phyloP scores from a whole-genome alignment of 1,140 invertebrate species.

The Aphelinus certus region DNA sequence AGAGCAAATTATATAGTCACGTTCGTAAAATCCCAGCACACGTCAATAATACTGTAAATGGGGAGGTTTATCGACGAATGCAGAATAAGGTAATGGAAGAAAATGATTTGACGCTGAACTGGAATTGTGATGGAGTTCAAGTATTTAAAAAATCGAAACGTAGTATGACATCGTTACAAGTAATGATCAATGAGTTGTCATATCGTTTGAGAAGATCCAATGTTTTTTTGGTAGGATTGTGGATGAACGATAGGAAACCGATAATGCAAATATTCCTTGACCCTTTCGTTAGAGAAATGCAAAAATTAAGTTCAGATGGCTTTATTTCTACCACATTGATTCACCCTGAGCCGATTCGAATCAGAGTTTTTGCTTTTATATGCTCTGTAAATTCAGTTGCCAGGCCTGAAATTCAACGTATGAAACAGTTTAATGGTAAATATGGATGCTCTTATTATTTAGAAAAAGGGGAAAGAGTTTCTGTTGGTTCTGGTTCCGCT shows the following conservation, averaged over 20 bases:
- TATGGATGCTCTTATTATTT: constrained; percentile 17
- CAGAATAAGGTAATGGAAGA: neutral
- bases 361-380: constrained; percentile 15
- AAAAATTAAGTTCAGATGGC: constrained; percentile 3
- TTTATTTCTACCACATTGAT: neutral
- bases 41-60: constrained; percentile 1
- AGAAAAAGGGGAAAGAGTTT: neutral
- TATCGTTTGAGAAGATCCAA: constrained; percentile 39
- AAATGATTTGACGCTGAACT: constrained; percentile 9
- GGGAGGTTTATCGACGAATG: neutral
- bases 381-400: constrained; percentile 3
- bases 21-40: neutral
- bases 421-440: constrained; percentile 7
- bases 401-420: neutral
- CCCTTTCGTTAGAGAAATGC: constrained; percentile 18
- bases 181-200: constrained; percentile 39
- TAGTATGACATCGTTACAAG: constrained; percentile 35
- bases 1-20: neutral
- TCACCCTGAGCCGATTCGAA: neutral
- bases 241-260: constrained; percentile 15
- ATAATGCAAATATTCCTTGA: constrained; percentile 5
- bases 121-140: constrained; percentile 17
- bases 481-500: neutral
- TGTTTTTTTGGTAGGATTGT: constrained; percentile 39
- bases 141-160: constrained; percentile 30